Conservation (phyloP, 2,113 vertebrate species). For the Canis aureus region DNA sequence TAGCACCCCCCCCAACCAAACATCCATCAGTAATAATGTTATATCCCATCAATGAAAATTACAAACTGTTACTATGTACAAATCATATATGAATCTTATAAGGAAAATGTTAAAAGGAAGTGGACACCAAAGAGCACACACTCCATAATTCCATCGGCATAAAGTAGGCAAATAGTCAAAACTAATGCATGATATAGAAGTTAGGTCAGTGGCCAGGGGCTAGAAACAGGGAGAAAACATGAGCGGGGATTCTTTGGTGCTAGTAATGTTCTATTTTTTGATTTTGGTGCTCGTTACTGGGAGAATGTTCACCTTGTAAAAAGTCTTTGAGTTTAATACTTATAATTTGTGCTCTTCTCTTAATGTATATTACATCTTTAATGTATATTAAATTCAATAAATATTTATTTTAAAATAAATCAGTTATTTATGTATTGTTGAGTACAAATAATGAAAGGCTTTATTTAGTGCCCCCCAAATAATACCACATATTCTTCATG, state of each 20-base stretch:
- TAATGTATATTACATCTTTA: not conserved
- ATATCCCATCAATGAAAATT: not conserved
- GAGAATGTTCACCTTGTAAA: not conserved
- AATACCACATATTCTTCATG: slow-evolving; percentile 24
- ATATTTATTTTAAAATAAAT: slow-evolving; percentile 9
- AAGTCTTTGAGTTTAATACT: not conserved
- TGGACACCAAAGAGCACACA: not conserved
- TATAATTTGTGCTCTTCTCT: not conserved
- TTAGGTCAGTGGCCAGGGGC: not conserved
- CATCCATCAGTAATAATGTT: not conserved
- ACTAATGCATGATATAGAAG: not conserved
- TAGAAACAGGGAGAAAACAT: not conserved
- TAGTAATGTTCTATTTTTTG: not conserved
- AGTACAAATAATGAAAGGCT: not conserved
- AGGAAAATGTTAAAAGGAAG: not conserved
- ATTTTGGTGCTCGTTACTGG: not conserved
- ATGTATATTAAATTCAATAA: not conserved
- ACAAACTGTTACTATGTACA: not conserved
- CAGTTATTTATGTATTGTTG: not conserved
- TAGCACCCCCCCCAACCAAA: not conserved
- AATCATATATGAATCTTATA: not conserved
- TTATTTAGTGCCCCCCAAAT: not conserved
- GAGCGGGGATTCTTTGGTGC: not conserved
- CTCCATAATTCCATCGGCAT: not conserved
- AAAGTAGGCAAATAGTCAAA: not conserved